Evolutionary conservation across 2,888 invertebrate species (phyloP).

Genomic region (Aphodius sticticus): DNA sequence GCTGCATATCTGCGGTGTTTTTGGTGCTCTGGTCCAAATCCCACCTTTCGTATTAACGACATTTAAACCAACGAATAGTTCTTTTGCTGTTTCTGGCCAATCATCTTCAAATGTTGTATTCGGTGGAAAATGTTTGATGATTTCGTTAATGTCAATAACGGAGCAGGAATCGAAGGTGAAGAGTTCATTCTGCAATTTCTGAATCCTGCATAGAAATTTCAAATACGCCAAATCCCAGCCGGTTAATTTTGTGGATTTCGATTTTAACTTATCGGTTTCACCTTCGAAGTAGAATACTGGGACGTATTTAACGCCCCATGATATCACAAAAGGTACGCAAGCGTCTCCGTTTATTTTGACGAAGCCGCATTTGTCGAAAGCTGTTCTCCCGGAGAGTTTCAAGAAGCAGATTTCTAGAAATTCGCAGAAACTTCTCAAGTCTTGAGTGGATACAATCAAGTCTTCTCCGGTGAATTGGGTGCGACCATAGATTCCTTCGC

Average conservation of each 20-base stretch:
- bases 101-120: constrained; percentile 92
- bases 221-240: constrained; percentile 94
- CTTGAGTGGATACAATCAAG: constrained; percentile 85
- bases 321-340: constrained; percentile 90
- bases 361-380: constrained; percentile 86
- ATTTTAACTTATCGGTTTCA: constrained; percentile 89
- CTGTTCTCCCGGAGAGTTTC: constrained; percentile 65
- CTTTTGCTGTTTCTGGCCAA: constrained; percentile 84
- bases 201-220: constrained; percentile 94
- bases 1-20: constrained; percentile 30
- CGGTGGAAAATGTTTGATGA: constrained; percentile 89
- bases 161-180: constrained; percentile 91
- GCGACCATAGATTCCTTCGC: constrained; percentile 88
- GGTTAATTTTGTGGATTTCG: constrained; percentile 85
- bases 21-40: constrained; percentile 32
- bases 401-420: constrained; percentile 90
- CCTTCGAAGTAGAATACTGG: constrained; percentile 92
- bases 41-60: constrained; percentile 29
- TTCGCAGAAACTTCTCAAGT: constrained; percentile 89
- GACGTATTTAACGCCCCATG: constrained; percentile 85
- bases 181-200: constrained; percentile 80
- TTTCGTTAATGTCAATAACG: constrained; percentile 88
- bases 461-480: constrained; percentile 89
- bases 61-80: constrained; percentile 8
- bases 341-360: constrained; percentile 92